Conservation (phyloP, 1,140 invertebrate genomes). For the Drosophila serrata region DNA sequence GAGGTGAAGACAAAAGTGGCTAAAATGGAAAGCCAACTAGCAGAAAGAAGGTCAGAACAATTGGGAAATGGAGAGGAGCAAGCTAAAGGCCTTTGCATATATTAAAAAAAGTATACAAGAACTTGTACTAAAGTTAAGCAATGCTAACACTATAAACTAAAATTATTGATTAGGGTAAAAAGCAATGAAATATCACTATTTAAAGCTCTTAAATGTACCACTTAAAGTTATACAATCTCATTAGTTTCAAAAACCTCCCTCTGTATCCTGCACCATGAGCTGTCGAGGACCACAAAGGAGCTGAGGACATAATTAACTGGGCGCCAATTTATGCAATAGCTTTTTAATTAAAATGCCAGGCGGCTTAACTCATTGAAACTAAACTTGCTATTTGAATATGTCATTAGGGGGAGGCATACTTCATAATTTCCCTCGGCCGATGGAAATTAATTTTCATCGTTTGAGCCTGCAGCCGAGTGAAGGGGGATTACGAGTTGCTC, state of each 20-base stretch:
- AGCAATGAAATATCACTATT: no score
- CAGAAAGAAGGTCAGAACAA: not conserved
- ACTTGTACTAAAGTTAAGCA: not conserved
- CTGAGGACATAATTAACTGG: conserved; percentile 10
- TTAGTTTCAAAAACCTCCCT: not conserved
- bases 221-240: not conserved
- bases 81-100: no score
- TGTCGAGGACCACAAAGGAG: not conserved
- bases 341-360: conserved; percentile 62
- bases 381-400: conserved; percentile 47
- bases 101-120: no score
- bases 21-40: not conserved
- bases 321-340: conserved; percentile 39
- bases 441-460: conserved; percentile 37
- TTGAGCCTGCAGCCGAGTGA: not conserved
- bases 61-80: not conserved
- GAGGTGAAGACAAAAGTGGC: not conserved
- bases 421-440: conserved; percentile 17
- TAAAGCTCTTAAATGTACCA: no score
- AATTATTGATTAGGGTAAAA: not conserved
- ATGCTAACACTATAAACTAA: not conserved
- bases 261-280: not conserved
- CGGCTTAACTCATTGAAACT: conserved; percentile 37
- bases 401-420: conserved; percentile 6
- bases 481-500: conserved; percentile 51